Evolutionary conservation across 2,888 invertebrate genomes (phyloP).

Genomic region (Andricus curvator): DNA sequence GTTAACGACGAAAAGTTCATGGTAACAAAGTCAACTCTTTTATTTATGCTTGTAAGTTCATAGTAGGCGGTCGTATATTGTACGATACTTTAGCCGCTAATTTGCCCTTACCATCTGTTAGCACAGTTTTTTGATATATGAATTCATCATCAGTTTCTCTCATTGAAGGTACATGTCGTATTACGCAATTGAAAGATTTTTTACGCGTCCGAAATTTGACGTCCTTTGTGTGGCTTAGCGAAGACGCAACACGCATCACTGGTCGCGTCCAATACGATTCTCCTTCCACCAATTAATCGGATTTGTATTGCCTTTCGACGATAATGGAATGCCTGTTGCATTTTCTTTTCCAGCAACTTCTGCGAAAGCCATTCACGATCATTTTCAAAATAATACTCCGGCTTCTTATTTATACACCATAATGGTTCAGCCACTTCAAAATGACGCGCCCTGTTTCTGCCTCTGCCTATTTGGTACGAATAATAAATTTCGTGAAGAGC

Average conservation of each 20-base stretch:
- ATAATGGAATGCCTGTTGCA: conserved; percentile 47
- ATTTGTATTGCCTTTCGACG: conserved; percentile 51
- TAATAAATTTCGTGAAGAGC: conserved; percentile 51
- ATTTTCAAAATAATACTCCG: conserved; percentile 40
- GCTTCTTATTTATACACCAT: conserved; percentile 49
- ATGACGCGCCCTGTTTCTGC: conserved; percentile 49
- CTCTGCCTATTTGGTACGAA: conserved; percentile 46
- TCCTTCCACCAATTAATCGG: conserved; percentile 50
- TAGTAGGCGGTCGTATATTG: conserved; percentile 51
- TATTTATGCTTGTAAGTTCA: conserved; percentile 33
- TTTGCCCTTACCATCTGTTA: conserved; percentile 51
- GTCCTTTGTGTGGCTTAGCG: conserved; percentile 52
- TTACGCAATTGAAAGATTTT: conserved; percentile 53
- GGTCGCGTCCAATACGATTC: conserved; percentile 54
- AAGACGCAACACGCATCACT: conserved; percentile 58
- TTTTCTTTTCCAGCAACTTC: conserved; percentile 53
- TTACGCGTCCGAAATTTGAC: conserved; percentile 50
- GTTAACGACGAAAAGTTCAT: not conserved
- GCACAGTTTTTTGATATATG: conserved; percentile 49
- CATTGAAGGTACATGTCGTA: conserved; percentile 54
- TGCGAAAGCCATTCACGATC: conserved; percentile 46
- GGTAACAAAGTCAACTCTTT: not conserved
- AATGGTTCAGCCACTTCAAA: conserved; percentile 49
- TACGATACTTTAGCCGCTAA: conserved; percentile 57
- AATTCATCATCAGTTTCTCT: conserved; percentile 44